Conservation (phyloP, 2,888 invertebrate genomes). For the Cataglyphis albicans region DNA sequence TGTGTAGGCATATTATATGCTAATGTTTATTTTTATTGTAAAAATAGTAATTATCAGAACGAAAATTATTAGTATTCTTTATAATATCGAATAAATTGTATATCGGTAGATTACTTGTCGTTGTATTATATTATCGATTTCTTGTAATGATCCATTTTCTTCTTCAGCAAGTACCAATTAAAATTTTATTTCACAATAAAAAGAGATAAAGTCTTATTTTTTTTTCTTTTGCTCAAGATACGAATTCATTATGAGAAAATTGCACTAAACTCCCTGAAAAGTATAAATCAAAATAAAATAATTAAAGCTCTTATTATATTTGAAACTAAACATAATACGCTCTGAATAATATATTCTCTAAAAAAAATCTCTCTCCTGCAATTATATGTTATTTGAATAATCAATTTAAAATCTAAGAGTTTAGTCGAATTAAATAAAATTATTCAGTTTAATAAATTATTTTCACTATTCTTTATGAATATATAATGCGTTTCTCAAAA, state of each 20-base stretch:
- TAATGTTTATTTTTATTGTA: conserved; percentile 11
- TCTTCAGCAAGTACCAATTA: conserved; percentile 45
- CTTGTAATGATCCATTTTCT: conserved; percentile 40
- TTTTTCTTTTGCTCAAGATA: conserved; percentile 8
- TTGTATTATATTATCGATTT: conserved; percentile 40
- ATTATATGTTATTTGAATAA: background rate
- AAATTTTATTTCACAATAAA: conserved; percentile 41
- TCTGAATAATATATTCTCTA: background rate
- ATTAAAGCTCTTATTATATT: conserved; percentile 13
- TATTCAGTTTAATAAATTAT: conserved; percentile 10
- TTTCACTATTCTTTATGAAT: background rate
- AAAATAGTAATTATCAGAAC: conserved; percentile 25
- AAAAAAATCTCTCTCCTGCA: background rate
- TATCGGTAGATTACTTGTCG: conserved; percentile 16
- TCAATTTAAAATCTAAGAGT: background rate
- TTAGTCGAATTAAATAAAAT: background rate
- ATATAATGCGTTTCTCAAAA: background rate
- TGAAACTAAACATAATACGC: background rate
- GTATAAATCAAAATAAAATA: background rate
- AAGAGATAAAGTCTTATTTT: conserved; percentile 20
- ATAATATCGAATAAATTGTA: conserved; percentile 46
- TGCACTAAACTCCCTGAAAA: conserved; percentile 21
- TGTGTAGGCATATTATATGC: background rate
- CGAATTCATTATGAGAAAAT: conserved; percentile 33
- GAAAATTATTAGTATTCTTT: conserved; percentile 31